Evolutionary conservation across 2,888 invertebrate species (phyloP), one percentile per base, ranked within the genome.

Genomic region (Atethmia centrago): DNA sequence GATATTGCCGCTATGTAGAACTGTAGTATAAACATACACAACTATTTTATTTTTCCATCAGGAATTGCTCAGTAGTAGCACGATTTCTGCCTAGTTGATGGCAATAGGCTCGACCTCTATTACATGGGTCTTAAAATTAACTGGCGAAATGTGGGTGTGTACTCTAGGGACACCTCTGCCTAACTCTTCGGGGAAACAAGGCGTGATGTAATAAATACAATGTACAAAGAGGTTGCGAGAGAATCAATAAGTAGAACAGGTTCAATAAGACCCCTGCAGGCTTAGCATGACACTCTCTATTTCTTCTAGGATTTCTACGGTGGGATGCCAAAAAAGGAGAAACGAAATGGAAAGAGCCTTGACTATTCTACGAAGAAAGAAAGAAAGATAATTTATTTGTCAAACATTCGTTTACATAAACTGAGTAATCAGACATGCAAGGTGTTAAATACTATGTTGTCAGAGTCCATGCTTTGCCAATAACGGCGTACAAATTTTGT

Each of bases 1-100:
- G 99, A 99, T 94, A 99, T 98, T 71, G 98, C 97, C n/a, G 99
- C 99, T 89, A 99, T 99, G 95, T 99, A 99, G 93, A 99, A 98
- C 99, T 99, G 97, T 67, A 97, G 42, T 21, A n/a, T 3, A 55
- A 36, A 73, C 36, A 65, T 10, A 45, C 51, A 77, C 12, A 40
- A 55, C 9, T 4, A 1, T n/a, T 64, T 53, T 36, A 36, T 36
- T n/a, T 31, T 51, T n/a, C 63, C 21, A 31, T 28, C 45, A 21
- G 28, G 47, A 63, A 14, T 62, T 63, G 14, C 12, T 28, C 45
- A 9, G 1, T 21, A 21, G 9, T 28, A n/a, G 14, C 28, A 1
- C 12, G 1, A 45, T 21, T 28, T 28, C 0, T 45, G 12, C 3
- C 12, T 8, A 8, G 42, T 62, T 28, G 45, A 25, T 19, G 25